Base-by-base conservation (phyloP, 2,113 vertebrate genomes). In the Psammodynastes pulverulentus region DNA sequence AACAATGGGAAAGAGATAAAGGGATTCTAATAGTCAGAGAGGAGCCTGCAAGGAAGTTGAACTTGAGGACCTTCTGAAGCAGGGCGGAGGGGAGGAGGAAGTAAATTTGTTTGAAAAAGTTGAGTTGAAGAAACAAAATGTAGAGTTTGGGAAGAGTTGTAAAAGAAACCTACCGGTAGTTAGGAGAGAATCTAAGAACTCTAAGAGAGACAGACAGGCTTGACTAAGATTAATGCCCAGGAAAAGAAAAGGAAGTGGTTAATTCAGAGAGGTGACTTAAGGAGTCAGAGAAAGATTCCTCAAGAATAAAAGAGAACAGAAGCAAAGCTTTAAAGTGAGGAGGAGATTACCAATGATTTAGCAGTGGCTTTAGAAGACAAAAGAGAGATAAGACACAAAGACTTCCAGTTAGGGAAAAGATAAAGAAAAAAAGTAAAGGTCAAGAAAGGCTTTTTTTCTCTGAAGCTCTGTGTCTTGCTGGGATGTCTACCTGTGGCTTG, bases 51-150 rank as follows among this genome's bases (percentile, higher is more conserved):
- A 34, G 5, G n/a, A 72, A 72, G n/a, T n/a, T 72, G n/a, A 34
- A 72, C 34, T 72, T 72, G n/a, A 5, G 62, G 62, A 72, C n/a
- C 13, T 72, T 72, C 29, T 17, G 62, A 72, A 72, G 5, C 5
- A 2, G 1, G 5, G 13, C 0, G 2, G 9, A 21, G 1, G 9
- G 9, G 9, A 26, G 9, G 56, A 58, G 24, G 56, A 58, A 29
- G 2, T 72, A 72, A 34, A 67, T 1, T 34, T 72, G n/a, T 67
- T 34, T 15, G 29, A 72, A 72, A 62, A 29, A 29, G 26, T 10
- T 62, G 29, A 62, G 26, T n/a, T 26, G 58, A 62, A n/a, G 58
- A 62, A 62, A 62, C 4, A n/a, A 62, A 72, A 17, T 17, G 13
- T 67, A 67, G 62, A 72, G n/a, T 72, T 72, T 72, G 67, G 67